Conservation (phyloP, 2,888 invertebrate species). For the Eumerus sabulonum region DNA sequence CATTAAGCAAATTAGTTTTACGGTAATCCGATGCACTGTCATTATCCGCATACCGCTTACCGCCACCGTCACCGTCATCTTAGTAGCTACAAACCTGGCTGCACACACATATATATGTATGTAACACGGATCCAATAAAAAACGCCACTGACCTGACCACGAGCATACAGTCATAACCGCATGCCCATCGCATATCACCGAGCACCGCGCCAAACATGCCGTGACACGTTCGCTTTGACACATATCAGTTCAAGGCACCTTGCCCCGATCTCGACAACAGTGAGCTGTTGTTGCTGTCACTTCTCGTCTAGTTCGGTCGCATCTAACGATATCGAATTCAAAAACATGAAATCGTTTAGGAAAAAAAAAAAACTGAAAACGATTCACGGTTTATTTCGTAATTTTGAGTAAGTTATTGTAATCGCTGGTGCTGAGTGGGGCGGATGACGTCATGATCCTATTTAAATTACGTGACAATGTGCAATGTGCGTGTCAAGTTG, state of each 20-base stretch:
- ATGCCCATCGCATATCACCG: no score
- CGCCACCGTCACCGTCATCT: slow-evolving; percentile 20
- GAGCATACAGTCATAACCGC: slow-evolving; percentile 17
- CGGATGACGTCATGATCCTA: slow-evolving; percentile 52
- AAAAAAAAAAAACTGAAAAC: slow-evolving; percentile 7
- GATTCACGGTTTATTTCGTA: slow-evolving; percentile 7
- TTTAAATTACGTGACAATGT: slow-evolving; percentile 54
- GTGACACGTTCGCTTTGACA: slow-evolving; percentile 56
- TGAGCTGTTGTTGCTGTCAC: slow-evolving; percentile 2
- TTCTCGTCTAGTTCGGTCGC: slow-evolving; percentile 13
- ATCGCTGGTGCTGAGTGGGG: slow-evolving; percentile 3
- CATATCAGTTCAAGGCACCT: slow-evolving; percentile 1
- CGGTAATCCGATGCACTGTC: slow-evolving; percentile 62
- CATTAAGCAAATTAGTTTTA: slow-evolving; percentile 63
- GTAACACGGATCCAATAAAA: no score
- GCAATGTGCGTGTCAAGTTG: slow-evolving; percentile 53
- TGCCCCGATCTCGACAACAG: no score
- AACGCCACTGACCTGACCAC: slow-evolving; percentile 58
- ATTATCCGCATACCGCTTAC: slow-evolving; percentile 25
- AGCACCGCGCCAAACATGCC: slow-evolving; percentile 28
- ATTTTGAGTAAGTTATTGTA: slow-evolving; percentile 28
- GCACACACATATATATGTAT: no score
- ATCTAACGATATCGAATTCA: background rate
- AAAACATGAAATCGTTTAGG: slow-evolving; percentile 6
- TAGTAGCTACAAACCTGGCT: background rate